Percentiles rank a stretch among this genome's conserved stretches.
phyloP scores from a whole-genome alignment of 1,140 invertebrate genomes.

The Tetranychus cinnabarinus region DNA sequence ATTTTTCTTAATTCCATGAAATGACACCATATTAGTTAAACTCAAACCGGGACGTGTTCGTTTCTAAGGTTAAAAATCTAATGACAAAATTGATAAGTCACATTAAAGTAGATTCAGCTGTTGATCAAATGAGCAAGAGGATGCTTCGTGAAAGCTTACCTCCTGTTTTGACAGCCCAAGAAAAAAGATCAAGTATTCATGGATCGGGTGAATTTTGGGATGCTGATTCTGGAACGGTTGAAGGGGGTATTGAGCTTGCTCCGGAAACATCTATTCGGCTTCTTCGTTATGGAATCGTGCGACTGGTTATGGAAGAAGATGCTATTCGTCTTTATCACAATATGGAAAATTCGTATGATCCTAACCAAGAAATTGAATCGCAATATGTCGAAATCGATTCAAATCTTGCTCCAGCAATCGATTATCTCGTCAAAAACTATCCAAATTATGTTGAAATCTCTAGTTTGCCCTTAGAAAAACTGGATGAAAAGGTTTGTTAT shows the following conservation, averaged over 20 bases:
- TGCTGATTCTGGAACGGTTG: slow-evolving; percentile 28
- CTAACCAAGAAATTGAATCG: slow-evolving; percentile 53
- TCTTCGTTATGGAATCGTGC: slow-evolving; percentile 38
- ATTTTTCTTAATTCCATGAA: neutral
- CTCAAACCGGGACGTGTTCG: slow-evolving; percentile 28
- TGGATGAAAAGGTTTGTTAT: slow-evolving; percentile 33
- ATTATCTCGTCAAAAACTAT: slow-evolving; percentile 42
- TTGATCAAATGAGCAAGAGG: slow-evolving; percentile 55
- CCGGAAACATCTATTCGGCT: slow-evolving; percentile 41
- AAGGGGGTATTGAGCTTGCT: slow-evolving; percentile 35
- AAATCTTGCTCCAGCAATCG: slow-evolving; percentile 36
- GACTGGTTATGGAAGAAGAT: slow-evolving; percentile 41
- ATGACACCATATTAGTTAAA: slow-evolving; percentile 13
- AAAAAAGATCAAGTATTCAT: slow-evolving; percentile 38
- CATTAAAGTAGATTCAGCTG: slow-evolving; percentile 49
- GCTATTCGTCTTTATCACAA: slow-evolving; percentile 45
- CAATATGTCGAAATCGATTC: slow-evolving; percentile 47
- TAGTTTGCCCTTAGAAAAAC: slow-evolving; percentile 36
- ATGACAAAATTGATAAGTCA: slow-evolving; percentile 35
- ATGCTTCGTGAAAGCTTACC: slow-evolving; percentile 70
- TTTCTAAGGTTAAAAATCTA: slow-evolving; percentile 32
- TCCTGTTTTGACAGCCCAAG: slow-evolving; percentile 38
- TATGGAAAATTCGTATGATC: slow-evolving; percentile 45
- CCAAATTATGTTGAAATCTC: slow-evolving; percentile 46
- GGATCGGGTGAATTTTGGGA: slow-evolving; percentile 36